Base-by-base conservation (phyloP, 53 echinoderm and acorn worm genomes). In the Temnopleurus reevesii region DNA sequence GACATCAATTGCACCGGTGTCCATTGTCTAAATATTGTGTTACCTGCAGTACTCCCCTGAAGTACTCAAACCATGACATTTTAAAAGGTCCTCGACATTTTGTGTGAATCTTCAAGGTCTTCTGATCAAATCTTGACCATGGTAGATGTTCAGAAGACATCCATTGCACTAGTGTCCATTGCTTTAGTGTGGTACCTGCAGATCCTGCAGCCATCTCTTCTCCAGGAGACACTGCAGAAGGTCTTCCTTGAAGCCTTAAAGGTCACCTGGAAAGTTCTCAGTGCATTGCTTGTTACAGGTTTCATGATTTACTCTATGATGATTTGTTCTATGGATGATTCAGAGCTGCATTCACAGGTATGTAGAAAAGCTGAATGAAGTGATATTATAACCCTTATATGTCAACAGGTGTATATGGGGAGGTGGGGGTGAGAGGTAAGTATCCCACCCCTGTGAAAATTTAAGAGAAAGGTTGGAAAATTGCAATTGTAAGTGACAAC, bases 161-260 rank as follows among this genome's bases (percentile, higher is more conserved):
- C 21, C 41, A 41, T 71, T 41, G 41, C n/a, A 19, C 71, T 71
- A 21, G 41, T 71, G 12, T 41, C 71, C 2, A 41, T 43, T 43
- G 36, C 43, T 43, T 71, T 71, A 41, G n/a, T 71, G 41, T 71
- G 36, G 71, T 71, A 41, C 71, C 41, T 43, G 23, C 38, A 41
- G 3, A 41, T 71, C 21, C 71, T 71, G 2, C 71, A 71, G 2
- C 71, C 43, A n/a, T n/a, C n/a, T 1, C 1, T 71, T 71, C 36
- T 43, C 30, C 79, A 46, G 13, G 49, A 79, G 79, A 28, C 49
- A 47, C 79, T 79, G 79, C 79, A 79, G 79, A 46, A 79, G 79
- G 30, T 46, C 6, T 29, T 46, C 18, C 6, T 3, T 28, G 49
- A 24, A 26, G 46, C 18, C 6, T 79, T 46, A 28, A 46, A 21